A percentile compares a stretch with the other conserved stretches of the same genome.
These are phyloP conservation scores for Talpa occidentalis DNA, from an alignment of 2,113 vertebrate species.

Conservation along the genomic window DNA sequence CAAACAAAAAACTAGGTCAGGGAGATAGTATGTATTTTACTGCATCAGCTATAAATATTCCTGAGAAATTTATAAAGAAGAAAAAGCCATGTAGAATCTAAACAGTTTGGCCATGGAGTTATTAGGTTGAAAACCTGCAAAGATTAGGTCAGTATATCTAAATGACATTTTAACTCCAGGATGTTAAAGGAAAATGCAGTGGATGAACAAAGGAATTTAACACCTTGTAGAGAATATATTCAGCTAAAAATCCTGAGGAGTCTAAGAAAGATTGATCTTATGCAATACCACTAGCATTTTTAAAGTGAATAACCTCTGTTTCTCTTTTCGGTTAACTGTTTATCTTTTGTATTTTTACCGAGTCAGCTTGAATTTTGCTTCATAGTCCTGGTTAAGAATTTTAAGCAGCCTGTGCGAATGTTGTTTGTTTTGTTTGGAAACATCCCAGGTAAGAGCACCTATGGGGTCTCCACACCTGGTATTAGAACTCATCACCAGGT, in stretches of 20 bases:
- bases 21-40: not conserved
- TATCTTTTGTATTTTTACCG: not conserved
- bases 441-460: not conserved
- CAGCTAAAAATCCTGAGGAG: not conserved
- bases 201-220: constrained; percentile 6
- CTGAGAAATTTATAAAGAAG: not conserved
- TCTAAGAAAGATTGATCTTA: not conserved
- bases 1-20: not conserved
- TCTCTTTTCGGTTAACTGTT: not conserved
- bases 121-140: not conserved
- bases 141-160: constrained; percentile 14
- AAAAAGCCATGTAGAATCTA: not conserved
- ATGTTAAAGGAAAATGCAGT: not conserved
- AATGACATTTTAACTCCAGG: constrained; percentile 20
- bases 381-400: not conserved
- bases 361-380: constrained; percentile 33
- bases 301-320: not conserved
- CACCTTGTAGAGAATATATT: not conserved
- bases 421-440: constrained; percentile 20
- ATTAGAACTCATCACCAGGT: not conserved
- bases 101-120: constrained; percentile 4
- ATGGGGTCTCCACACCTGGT: not conserved
- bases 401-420: not conserved
- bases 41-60: not conserved
- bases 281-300: not conserved